Conservation (phyloP, 1,140 invertebrate genomes). For the Tetraneura akinire region DNA sequence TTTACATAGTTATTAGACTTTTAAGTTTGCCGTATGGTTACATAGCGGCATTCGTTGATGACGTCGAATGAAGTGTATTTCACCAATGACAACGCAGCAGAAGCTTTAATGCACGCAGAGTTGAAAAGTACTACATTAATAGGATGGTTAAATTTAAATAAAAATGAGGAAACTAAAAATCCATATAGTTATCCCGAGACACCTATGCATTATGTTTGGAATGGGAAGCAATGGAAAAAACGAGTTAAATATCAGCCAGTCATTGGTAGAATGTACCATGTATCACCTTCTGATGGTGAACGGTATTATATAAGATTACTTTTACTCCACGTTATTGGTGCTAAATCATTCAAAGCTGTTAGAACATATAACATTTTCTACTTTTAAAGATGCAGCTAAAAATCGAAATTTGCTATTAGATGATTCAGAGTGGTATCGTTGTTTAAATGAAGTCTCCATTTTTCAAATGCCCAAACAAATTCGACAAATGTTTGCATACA, state of each 20-base stretch:
- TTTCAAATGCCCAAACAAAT: too few relatives aligned
- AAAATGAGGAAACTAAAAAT: background rate
- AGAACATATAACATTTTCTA: slow-evolving; percentile 57
- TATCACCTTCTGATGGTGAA: slow-evolving; percentile 58
- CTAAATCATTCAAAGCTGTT: slow-evolving; percentile 59
- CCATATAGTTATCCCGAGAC: slow-evolving; percentile 6
- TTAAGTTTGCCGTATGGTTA: too few relatives aligned
- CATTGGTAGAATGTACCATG: slow-evolving; percentile 58
- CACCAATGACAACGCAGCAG: slow-evolving; percentile 2
- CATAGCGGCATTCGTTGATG: too few relatives aligned
- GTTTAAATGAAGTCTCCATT: too few relatives aligned
- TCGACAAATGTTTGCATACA: too few relatives aligned
- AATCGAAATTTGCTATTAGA: too few relatives aligned
- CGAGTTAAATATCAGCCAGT: background rate
- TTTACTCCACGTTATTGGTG: slow-evolving; percentile 59
- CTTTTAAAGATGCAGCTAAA: too few relatives aligned
- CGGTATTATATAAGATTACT: slow-evolving; percentile 60
- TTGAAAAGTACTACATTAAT: background rate
- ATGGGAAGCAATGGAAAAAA: background rate
- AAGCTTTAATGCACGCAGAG: background rate
- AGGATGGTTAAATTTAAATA: slow-evolving; percentile 18
- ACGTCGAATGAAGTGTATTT: slow-evolving; percentile 29
- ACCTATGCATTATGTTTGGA: slow-evolving; percentile 5
- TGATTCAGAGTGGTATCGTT: too few relatives aligned
- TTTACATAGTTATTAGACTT: too few relatives aligned